These are phyloP conservation scores for Drosophila vallismaia DNA, from an alignment of 2,888 invertebrate species.

Conservation along the genomic window DNA sequence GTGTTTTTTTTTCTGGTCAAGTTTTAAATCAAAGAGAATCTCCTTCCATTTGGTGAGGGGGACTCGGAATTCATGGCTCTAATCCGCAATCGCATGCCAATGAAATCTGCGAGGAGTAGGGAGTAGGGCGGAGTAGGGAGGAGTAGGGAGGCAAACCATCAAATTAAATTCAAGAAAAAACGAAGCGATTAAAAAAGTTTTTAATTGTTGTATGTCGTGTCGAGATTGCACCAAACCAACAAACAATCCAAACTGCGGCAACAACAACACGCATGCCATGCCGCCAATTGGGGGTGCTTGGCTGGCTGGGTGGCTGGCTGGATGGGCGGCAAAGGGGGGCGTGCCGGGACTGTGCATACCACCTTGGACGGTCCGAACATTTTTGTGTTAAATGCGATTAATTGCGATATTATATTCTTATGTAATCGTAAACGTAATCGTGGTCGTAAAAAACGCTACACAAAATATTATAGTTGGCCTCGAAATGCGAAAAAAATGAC, in stretches of 20 bases:
- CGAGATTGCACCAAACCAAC: conserved; percentile 56
- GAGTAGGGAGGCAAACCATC: conserved; percentile 58
- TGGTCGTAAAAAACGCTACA: conserved; percentile 66
- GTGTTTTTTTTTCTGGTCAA: conserved; percentile 2
- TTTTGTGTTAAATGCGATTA: conserved; percentile 80
- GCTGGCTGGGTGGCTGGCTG: too few species aligned
- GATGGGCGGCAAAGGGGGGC: too few species aligned
- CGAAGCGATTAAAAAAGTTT: conserved; percentile 70
- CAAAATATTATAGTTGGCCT: conserved; percentile 62
- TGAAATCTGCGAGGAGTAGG: conserved; percentile 43
- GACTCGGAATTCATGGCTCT: conserved; percentile 27
- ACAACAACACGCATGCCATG: conserved; percentile 62
- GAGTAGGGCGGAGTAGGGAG: conserved; percentile 20
- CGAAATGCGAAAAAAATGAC: conserved; percentile 18
- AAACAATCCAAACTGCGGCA: conserved; percentile 51
- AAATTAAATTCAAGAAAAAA: conserved; percentile 76
- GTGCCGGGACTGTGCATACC: too few species aligned
- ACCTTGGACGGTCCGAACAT: conserved; percentile 67
- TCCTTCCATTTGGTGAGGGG: conserved; percentile 4
- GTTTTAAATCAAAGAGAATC: neutral
- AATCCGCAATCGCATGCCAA: conserved; percentile 62
- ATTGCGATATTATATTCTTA: conserved; percentile 81
- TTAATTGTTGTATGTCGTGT: conserved; percentile 72
- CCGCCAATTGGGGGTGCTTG: neutral
- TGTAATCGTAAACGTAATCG: conserved; percentile 80